Base-by-base conservation (phyloP, 2,113 vertebrate species). In the Trichechus manatus region DNA sequence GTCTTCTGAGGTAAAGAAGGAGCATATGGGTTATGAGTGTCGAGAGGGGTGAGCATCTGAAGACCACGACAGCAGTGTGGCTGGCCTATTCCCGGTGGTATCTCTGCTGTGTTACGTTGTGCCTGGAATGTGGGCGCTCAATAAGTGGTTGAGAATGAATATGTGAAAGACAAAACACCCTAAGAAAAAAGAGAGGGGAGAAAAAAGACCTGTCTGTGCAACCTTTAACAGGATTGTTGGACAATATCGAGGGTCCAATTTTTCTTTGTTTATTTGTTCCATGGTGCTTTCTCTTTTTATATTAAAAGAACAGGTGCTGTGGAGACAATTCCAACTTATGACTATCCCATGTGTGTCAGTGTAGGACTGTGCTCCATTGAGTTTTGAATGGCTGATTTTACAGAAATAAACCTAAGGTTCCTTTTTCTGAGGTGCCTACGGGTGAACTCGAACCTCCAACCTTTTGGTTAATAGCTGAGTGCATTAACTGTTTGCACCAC, bases 61-160 rank as follows among this genome's bases (percentile, higher is more conserved):
- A 91, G 31, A 31, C 22, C 2, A 27, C 22, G 27, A 50, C 53
- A 39, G 33, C 3, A n/a, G 2, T 93, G 3, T 5, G 74, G 17
- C 53, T 10, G 3, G 56, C 11, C 17, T 29, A 6, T 17, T 75
- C 9, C 47, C 9, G 77, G 0, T 44, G 50, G 0, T 13, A 44
- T 47, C 6, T 77, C 1, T 5, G 39, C 19, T 63, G 29, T 2
- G 5, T 36, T 68, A n/a, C 13, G 6, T 6, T 17, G 44, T 77
- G 20, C 25, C 0, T 64, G 36, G 3, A 5, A 66, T 13, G 31
- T 3, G 2, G 1, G 3, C 56, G 13, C 1, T 91, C 20, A 82
- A 9, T 42, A n/a, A 72, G 63, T 20, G 25, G 9, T 20, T 68
- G 22, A n/a, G 86, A 23, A 74, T 81, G 36, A 75, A 47, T 36